Conservation (phyloP, 2,113 vertebrate genomes). For the Pseudois nayaur region DNA sequence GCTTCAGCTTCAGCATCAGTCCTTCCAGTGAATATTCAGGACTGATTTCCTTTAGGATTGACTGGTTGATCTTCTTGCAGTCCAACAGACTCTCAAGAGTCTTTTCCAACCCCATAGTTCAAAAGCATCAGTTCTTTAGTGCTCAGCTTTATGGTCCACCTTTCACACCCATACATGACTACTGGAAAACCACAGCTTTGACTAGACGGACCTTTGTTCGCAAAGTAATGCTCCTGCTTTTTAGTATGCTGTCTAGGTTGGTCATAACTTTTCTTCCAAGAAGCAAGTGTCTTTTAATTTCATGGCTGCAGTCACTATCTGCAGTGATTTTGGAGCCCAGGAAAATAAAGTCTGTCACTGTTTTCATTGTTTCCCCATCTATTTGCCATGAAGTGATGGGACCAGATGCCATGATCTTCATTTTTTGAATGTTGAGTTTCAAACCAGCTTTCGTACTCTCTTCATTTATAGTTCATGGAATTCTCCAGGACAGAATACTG, state of each 20-base stretch:
- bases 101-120: not conserved
- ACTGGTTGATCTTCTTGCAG: not conserved
- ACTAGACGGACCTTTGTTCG: not conserved
- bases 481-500: not conserved
- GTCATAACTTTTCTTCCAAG: not conserved
- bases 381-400: not conserved
- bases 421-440: not conserved
- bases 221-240: not conserved
- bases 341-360: not conserved
- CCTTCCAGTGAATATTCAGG: not conserved
- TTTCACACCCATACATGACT: not conserved
- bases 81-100: not conserved
- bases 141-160: not conserved
- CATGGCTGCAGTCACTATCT: not conserved
- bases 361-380: not conserved
- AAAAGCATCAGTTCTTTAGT: not conserved
- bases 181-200: not conserved
- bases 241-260: not conserved
- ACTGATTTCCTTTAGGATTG: not conserved
- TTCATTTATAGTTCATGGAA: not conserved
- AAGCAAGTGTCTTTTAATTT: not conserved
- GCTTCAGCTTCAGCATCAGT: not conserved
- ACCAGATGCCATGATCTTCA: not conserved
- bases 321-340: not conserved
- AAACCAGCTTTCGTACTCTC: not conserved